Evolutionary conservation across 2,113 vertebrate species (phyloP).

Genomic region (Notechis scutatus): DNA sequence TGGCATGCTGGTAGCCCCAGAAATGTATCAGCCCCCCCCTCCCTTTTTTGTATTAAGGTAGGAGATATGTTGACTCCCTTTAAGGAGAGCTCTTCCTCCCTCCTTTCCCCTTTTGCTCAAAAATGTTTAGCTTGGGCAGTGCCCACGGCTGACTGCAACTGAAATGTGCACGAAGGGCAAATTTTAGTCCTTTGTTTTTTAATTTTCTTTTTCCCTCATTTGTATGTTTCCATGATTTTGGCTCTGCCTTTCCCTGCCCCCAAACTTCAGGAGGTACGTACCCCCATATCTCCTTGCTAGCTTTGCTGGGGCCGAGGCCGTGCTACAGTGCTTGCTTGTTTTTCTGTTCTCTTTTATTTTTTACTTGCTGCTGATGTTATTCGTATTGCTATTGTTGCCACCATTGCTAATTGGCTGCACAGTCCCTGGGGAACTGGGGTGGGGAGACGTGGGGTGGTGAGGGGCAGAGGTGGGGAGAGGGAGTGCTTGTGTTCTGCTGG

Average conservation of each 20-base stretch:
- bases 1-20: not conserved
- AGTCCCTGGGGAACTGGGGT: conserved; percentile 58
- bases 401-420: conserved; percentile 60
- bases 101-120: not conserved
- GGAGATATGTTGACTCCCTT: not conserved
- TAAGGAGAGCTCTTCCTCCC: not conserved
- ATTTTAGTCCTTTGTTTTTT: conserved; percentile 81
- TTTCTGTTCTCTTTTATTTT: conserved; percentile 61
- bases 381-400: conserved; percentile 69
- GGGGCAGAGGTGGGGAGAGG: not conserved
- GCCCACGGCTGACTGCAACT: conserved; percentile 22
- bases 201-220: conserved; percentile 94
- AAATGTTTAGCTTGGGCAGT: conserved; percentile 1
- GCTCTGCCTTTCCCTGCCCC: conserved; percentile 90
- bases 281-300: conserved; percentile 73
- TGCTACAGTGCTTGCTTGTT: conserved; percentile 72
- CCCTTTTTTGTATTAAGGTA: not conserved
- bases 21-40: too few species aligned
- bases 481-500: not conserved
- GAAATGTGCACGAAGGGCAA: conserved; percentile 57
- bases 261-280: conserved; percentile 97
- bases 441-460: not conserved
- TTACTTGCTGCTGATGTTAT: conserved; percentile 69
- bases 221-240: conserved; percentile 93
- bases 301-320: conserved; percentile 80